These are phyloP conservation scores for Bedellia somnulentella DNA, from an alignment of 2,888 invertebrate species.

Conservation along the genomic window DNA sequence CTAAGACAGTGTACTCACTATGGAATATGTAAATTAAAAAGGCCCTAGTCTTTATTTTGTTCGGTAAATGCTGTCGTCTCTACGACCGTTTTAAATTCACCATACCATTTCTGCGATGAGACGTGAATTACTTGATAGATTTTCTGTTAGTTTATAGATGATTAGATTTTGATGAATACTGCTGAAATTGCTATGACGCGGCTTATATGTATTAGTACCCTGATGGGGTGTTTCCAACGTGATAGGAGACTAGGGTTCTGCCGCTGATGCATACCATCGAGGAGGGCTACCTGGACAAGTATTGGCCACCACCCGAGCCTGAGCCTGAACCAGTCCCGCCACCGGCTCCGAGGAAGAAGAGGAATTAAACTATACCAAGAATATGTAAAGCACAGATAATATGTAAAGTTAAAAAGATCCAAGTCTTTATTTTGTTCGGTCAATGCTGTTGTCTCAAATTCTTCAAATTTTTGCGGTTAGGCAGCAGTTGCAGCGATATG, in stretches of 20 bases:
- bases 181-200: no score
- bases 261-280: not conserved
- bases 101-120: conserved; percentile 2
- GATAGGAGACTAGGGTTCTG: not conserved
- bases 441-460: no score
- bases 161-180: no score
- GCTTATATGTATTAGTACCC: no score
- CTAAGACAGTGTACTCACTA: no score
- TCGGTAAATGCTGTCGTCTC: conserved; percentile 8
- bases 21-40: conserved; percentile 4
- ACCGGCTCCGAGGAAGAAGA: not conserved
- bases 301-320: not conserved
- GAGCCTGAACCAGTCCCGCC: not conserved
- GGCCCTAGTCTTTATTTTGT: conserved; percentile 2
- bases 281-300: not conserved
- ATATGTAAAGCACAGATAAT: not conserved
- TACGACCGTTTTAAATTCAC: conserved; percentile 5
- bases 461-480: no score
- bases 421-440: no score
- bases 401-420: not conserved
- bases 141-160: no score
- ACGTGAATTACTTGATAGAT: no score
- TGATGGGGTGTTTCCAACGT: no score
- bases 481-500: no score
- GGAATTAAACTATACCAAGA: no score